Conservation (phyloP, 2,113 vertebrate species). For the Acanthochromis polyacanthus region DNA sequence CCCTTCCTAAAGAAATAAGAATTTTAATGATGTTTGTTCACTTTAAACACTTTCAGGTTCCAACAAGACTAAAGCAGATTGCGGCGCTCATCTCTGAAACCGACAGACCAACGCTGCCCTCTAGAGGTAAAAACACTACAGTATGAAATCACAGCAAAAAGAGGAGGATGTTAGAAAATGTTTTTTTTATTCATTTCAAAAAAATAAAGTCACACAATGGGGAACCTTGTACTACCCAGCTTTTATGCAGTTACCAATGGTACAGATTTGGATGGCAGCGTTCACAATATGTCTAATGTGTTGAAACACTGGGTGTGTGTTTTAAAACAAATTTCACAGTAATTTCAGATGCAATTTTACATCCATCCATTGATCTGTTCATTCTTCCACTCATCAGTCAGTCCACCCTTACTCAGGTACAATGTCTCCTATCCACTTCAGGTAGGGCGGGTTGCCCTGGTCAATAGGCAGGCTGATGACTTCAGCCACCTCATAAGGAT, state of each 20-base stretch:
- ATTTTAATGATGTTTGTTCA: not conserved
- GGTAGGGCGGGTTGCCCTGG: conserved; percentile 91
- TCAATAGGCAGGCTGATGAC: conserved; percentile 92
- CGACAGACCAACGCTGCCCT: conserved; percentile 32
- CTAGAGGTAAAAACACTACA: conserved; percentile 26
- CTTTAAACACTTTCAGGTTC: not conserved
- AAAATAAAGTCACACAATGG: not conserved
- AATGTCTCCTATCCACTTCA: conserved; percentile 88
- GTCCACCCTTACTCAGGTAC: conserved; percentile 81
- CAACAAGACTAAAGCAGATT: not conserved
- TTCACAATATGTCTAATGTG: not conserved
- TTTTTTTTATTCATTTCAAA: not conserved
- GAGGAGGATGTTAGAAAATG: not conserved
- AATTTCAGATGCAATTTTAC: not conserved
- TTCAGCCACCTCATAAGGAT: conserved; percentile 93
- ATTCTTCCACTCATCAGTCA: not conserved
- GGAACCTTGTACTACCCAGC: not conserved
- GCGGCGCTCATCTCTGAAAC: not conserved
- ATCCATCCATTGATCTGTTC: not conserved
- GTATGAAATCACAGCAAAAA: not conserved
- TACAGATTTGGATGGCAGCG: not conserved
- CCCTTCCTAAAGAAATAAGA: not conserved
- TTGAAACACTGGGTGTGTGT: not conserved
- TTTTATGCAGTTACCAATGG: not conserved
- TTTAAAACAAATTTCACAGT: not conserved